Conservation (phyloP, 2,888 invertebrate genomes). For the Spicauda simplicius region DNA sequence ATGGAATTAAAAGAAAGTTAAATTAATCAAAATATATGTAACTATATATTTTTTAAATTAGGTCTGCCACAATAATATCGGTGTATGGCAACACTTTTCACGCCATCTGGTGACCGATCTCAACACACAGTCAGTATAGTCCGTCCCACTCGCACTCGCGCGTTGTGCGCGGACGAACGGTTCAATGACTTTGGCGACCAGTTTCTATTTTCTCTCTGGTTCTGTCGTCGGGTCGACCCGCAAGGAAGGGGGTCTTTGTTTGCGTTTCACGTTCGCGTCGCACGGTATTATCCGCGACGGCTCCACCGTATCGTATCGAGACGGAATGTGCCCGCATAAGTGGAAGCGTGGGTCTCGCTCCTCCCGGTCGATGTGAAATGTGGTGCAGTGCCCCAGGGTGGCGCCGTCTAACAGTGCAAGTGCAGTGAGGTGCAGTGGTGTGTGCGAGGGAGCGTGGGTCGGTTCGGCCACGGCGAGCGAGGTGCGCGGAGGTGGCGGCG, state of each 20-base stretch:
- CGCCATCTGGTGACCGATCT: conserved; percentile 62
- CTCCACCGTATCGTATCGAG: conserved; percentile 75
- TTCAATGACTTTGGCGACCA: conserved; percentile 83
- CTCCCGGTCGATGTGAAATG: conserved; percentile 80
- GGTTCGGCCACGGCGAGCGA: conserved; percentile 79
- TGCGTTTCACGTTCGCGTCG: conserved; percentile 83
- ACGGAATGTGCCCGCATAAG: conserved; percentile 83
- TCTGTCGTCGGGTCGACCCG: conserved; percentile 75
- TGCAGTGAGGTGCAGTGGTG: conserved; percentile 82
- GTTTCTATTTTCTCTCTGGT: conserved; percentile 86
- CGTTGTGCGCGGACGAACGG: conserved; percentile 70
- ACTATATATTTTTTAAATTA: conserved; percentile 27
- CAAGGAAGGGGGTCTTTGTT: conserved; percentile 82
- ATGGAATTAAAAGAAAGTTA: no score
- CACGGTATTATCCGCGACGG: conserved; percentile 73
- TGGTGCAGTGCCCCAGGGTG: conserved; percentile 77
- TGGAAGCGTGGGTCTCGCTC: conserved; percentile 81
- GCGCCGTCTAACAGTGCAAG: conserved; percentile 80
- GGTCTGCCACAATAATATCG: conserved; percentile 59
- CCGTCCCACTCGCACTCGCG: conserved; percentile 75
- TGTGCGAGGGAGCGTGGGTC: conserved; percentile 76
- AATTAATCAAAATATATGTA: no score
- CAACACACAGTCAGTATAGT: conserved; percentile 38
- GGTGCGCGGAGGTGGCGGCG: conserved; percentile 76
- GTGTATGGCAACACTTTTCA: conserved; percentile 24